Evolutionary conservation across 2,888 invertebrate genomes (phyloP).

Genomic region (Elaeidobius kamerunicus): DNA sequence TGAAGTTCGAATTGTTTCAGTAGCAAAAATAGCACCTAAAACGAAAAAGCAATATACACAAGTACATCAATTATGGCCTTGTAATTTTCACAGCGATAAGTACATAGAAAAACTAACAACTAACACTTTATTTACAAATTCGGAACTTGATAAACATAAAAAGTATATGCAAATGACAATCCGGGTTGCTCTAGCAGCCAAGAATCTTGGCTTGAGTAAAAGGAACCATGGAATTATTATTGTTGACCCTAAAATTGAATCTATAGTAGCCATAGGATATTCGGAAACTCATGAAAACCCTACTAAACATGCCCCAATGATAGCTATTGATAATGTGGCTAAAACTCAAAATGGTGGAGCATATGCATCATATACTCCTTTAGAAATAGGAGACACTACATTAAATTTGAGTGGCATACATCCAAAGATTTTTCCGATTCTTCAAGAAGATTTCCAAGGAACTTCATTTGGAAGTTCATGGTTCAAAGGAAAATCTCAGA

Average conservation of each 20-base stretch:
- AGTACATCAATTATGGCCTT: conserved; percentile 68
- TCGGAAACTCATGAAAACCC: conserved; percentile 62
- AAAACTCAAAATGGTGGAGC: conserved; percentile 77
- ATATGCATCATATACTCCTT: conserved; percentile 49
- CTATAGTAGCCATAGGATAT: conserved; percentile 65
- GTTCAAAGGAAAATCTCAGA: conserved; percentile 46
- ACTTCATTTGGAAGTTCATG: conserved; percentile 49
- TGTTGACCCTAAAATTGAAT: conserved; percentile 66
- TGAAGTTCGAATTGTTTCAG: conserved; percentile 52
- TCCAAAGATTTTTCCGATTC: conserved; percentile 39
- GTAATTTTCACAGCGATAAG: conserved; percentile 79
- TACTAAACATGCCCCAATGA: conserved; percentile 79
- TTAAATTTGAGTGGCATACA: conserved; percentile 49
- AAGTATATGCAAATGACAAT: conserved; percentile 59
- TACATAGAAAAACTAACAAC: conserved; percentile 65
- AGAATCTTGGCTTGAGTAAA: conserved; percentile 29
- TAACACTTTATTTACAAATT: conserved; percentile 57
- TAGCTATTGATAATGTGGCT: conserved; percentile 83
- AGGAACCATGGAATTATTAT: conserved; percentile 57
- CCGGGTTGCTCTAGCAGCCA: conserved; percentile 49
- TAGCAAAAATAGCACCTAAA: conserved; percentile 62
- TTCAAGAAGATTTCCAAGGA: conserved; percentile 33
- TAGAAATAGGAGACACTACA: not conserved
- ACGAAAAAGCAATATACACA: conserved; percentile 64
- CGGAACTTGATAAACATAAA: conserved; percentile 56